phyloP scores from a whole-genome alignment of 2,113 vertebrate genomes.

The Strix uralensis region DNA sequence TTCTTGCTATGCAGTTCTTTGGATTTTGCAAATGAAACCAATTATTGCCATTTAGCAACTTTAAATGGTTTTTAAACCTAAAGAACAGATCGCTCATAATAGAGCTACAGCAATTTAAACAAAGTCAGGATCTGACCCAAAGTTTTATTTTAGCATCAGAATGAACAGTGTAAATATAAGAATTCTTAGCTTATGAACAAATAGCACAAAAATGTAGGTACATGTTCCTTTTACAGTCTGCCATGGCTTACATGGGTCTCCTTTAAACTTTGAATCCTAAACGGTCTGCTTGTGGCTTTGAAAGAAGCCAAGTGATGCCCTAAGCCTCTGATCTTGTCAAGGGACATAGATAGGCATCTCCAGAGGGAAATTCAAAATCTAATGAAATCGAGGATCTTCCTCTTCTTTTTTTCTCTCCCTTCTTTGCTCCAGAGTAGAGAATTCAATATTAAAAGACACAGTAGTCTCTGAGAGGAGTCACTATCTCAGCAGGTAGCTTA shows the following conservation, averaged over 20 bases:
- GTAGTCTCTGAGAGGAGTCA: neutral
- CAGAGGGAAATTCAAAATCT: constrained; percentile 27
- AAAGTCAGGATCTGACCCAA: neutral
- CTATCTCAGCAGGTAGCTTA: constrained; percentile 14
- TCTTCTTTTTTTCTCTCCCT: neutral
- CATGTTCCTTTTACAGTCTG: neutral
- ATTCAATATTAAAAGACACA: constrained; percentile 10
- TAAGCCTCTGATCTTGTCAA: neutral
- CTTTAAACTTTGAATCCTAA: neutral
- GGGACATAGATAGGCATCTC: neutral
- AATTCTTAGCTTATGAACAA: neutral
- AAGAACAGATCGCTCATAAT: neutral
- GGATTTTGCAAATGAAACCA: neutral
- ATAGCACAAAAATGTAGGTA: neutral
- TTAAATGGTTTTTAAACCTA: neutral
- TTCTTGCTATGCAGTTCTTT: neutral
- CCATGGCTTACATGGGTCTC: neutral
- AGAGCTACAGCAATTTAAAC: neutral
- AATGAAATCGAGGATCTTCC: neutral
- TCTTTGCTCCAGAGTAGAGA: neutral
- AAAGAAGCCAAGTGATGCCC: neutral
- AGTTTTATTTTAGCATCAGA: neutral
- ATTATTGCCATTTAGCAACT: neutral
- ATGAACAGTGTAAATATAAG: neutral
- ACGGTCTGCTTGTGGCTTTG: neutral